These are phyloP conservation scores for Lamellibrachia columna DNA, from an alignment of 2,888 invertebrate species.

Conservation along the genomic window DNA sequence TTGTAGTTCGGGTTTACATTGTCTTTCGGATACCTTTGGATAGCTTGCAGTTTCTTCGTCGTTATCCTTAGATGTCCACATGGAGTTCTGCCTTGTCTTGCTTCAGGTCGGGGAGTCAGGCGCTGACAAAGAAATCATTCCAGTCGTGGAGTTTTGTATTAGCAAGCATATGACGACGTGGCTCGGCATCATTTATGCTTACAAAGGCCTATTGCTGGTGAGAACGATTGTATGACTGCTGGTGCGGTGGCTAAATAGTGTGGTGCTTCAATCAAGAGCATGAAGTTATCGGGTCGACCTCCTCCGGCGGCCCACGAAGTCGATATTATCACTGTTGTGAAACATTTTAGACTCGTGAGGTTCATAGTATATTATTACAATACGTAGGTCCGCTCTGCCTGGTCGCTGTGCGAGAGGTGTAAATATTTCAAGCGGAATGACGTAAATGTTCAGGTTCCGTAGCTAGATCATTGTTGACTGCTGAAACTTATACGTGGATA, in stretches of 20 bases:
- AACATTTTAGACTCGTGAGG: too few species aligned
- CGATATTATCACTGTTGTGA: too few species aligned
- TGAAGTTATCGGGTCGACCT: not conserved
- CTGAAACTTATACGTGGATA: not conserved
- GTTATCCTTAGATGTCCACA: too few species aligned
- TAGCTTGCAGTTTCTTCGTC: too few species aligned
- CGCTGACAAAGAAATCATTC: slow-evolving; percentile 83
- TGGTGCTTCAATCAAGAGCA: not conserved
- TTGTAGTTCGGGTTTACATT: slow-evolving; percentile 97
- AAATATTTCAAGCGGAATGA: too few species aligned
- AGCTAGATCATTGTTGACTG: too few species aligned
- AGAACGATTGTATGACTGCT: not conserved
- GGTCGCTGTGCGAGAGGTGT: too few species aligned
- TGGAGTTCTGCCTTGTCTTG: not conserved
- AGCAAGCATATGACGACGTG: slow-evolving; percentile 95
- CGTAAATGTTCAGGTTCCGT: too few species aligned
- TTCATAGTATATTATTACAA: too few species aligned
- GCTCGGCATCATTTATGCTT: slow-evolving; percentile 95
- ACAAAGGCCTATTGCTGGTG: slow-evolving; percentile 84
- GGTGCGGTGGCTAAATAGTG: not conserved
- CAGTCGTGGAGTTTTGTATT: slow-evolving; percentile 96
- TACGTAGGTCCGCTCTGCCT: too few species aligned
- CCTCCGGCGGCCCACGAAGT: slow-evolving; percentile 17
- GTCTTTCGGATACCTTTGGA: slow-evolving; percentile 79
- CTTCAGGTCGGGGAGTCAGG: slow-evolving; percentile 66